These are phyloP conservation scores for Drosophila falleni DNA, from an alignment of 2,888 invertebrate species.

Conservation along the genomic window DNA sequence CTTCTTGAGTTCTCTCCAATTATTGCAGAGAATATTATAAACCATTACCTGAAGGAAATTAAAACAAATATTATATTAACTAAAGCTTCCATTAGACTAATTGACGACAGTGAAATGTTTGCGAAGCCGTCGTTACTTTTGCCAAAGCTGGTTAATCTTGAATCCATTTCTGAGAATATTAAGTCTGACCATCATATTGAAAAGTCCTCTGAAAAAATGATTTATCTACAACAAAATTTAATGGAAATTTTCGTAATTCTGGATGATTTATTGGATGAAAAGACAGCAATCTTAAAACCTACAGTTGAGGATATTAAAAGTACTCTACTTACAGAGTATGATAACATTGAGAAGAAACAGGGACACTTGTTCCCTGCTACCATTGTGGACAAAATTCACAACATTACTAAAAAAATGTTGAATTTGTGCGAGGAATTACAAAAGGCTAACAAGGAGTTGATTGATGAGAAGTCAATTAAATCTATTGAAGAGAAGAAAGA, in stretches of 20 bases:
- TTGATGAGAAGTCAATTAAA: not conserved
- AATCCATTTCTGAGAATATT: constrained; percentile 55
- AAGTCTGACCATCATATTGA: constrained; percentile 45
- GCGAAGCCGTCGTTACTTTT: constrained; percentile 51
- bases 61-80: constrained; percentile 52
- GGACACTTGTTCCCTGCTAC: constrained; percentile 29
- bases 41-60: constrained; percentile 51
- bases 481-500: not conserved
- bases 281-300: constrained; percentile 30
- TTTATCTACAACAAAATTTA: constrained; percentile 76
- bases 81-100: constrained; percentile 47
- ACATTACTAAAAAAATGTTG: constrained; percentile 48
- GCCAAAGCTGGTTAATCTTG: constrained; percentile 55
- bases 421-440: constrained; percentile 52
- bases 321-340: constrained; percentile 56
- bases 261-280: constrained; percentile 68
- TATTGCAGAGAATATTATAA: constrained; percentile 42
- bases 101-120: constrained; percentile 55
- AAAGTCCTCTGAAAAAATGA: constrained; percentile 76
- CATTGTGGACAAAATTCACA: constrained; percentile 43
- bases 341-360: constrained; percentile 58
- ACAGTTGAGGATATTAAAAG: constrained; percentile 62
- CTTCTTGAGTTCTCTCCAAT: constrained; percentile 50
- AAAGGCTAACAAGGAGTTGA: not conserved
- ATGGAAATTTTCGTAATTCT: constrained; percentile 81